These are phyloP conservation scores for Orius insidiosus DNA, from an alignment of 1,140 invertebrate genomes.

Conservation along the genomic window DNA sequence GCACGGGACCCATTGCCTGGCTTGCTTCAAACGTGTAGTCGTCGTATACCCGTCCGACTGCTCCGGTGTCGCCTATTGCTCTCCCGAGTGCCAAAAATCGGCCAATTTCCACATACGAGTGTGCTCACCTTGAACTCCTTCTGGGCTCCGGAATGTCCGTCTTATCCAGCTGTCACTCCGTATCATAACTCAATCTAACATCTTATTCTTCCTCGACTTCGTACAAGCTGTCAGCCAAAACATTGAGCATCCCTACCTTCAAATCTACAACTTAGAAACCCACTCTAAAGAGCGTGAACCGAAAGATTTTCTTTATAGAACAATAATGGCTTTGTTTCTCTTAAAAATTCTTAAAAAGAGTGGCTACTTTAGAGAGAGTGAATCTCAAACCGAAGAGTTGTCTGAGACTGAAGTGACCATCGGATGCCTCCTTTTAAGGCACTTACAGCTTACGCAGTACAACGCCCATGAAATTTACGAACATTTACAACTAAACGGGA, in stretches of 20 bases:
- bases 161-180: conserved; percentile 55
- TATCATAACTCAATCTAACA: conserved; percentile 42
- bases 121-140: conserved; percentile 51
- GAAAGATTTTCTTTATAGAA: conserved; percentile 56
- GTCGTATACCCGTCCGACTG: conserved; percentile 46
- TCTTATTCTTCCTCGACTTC: conserved; percentile 12
- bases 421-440: conserved; percentile 44
- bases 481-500: conserved; percentile 18
- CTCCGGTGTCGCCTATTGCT: conserved; percentile 59
- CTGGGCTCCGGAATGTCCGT: conserved; percentile 64
- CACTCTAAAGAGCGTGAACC: conserved; percentile 41
- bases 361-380: conserved; percentile 33
- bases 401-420: conserved; percentile 35
- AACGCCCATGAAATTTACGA: conserved; percentile 83
- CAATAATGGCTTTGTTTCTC: conserved; percentile 60
- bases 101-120: conserved; percentile 68
- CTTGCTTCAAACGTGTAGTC: conserved; percentile 47
- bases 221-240: conserved; percentile 1
- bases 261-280: conserved; percentile 48
- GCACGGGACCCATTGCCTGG: conserved; percentile 60
- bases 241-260: conserved; percentile 17
- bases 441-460: conserved; percentile 69
- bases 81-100: conserved; percentile 44
- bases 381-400: conserved; percentile 11
- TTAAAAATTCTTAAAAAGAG: conserved; percentile 47